Base-by-base conservation (phyloP, 2,797 vertebrate genomes). In the Falco columbarius region DNA sequence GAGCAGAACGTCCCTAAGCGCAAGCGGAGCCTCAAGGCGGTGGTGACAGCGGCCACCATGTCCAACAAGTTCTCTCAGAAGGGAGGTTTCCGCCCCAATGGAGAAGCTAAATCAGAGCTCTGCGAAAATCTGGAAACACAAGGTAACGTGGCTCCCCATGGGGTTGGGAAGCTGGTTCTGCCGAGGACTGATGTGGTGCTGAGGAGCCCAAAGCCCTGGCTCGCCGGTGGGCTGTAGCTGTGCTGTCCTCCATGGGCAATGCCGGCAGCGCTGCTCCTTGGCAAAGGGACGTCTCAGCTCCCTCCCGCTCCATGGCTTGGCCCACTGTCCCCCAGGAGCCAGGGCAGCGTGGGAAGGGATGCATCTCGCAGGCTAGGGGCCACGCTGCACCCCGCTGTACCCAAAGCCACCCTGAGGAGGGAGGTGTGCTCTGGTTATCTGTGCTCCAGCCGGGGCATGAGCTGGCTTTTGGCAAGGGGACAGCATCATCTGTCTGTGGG, bases 11-110 rank as follows among this genome's bases (percentile, higher is more conserved):
- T 99, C 82, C 99, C 99, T 96, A 99, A 99, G 97, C 99, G 99
- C 97, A 99, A 99, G 97, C 98, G 99, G 90, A 99, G 99, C 97
- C 99, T 99, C 97, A 99, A 99, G 97, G 99, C 99, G 0, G 99
- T 99, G 91, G 99, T 99, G 97, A 99, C 99, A 0, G 99, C 99
- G 0, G 99, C 99, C 94, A 99, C 99, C 95, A 99, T 99, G 99
- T 99, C 99, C 98, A 99, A 99, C 98, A 99, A 99, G 98, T 99
- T 99, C 98, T 99, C 98, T 44, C 99, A 99, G 96, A 99, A 99
- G 95, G 99, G 99, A 70, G 97, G 98, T 92, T 98, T 99, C 97
- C 98, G 99, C 88, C 99, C 99, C 96, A 99, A 99, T 0, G 99
- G 99, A 36, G 99, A 99, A 95, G 99, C 99, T 97, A 99, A 99